These are phyloP conservation scores for Pegoplata infirma DNA, from an alignment of 2,888 invertebrate genomes.

Conservation along the genomic window DNA sequence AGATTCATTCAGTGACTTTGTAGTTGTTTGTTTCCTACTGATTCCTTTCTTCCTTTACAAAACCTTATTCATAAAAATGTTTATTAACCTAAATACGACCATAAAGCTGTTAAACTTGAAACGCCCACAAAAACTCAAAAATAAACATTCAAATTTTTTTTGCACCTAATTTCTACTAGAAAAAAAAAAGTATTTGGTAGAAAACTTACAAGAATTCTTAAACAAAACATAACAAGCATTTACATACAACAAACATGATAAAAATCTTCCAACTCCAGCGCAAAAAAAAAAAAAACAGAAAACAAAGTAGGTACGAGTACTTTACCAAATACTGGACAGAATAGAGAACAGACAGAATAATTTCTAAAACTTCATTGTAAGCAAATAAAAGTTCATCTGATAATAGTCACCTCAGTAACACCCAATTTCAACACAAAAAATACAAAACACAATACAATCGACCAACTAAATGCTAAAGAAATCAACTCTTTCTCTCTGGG, in stretches of 20 bases:
- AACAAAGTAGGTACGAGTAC: too few species aligned
- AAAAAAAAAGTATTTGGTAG: not conserved
- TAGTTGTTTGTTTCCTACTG: too few species aligned
- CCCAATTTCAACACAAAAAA: too few species aligned
- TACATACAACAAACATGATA: conserved; percentile 39
- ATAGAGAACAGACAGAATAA: conserved; percentile 16
- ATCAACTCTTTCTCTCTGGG: not conserved
- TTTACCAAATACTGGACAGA: not conserved
- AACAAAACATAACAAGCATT: conserved; percentile 39
- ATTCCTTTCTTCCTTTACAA: too few species aligned
- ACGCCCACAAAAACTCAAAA: conserved; percentile 24
- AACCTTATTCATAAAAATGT: conserved; percentile 15
- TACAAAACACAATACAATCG: too few species aligned
- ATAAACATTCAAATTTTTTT: conserved; percentile 11
- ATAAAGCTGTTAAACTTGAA: conserved; percentile 16
- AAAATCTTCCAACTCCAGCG: conserved; percentile 42
- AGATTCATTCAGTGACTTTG: too few species aligned
- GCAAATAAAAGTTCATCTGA: conserved; percentile 62
- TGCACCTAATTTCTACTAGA: conserved; percentile 27
- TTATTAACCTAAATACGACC: conserved; percentile 52
- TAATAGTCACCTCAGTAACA: conserved; percentile 58
- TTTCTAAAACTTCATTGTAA: conserved; percentile 56
- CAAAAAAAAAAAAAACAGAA: not conserved
- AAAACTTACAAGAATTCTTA: conserved; percentile 2
- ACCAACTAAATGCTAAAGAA: not conserved